phyloP scores from a whole-genome alignment of 2,113 vertebrate genomes.

The Rhinoptilus africanus region DNA sequence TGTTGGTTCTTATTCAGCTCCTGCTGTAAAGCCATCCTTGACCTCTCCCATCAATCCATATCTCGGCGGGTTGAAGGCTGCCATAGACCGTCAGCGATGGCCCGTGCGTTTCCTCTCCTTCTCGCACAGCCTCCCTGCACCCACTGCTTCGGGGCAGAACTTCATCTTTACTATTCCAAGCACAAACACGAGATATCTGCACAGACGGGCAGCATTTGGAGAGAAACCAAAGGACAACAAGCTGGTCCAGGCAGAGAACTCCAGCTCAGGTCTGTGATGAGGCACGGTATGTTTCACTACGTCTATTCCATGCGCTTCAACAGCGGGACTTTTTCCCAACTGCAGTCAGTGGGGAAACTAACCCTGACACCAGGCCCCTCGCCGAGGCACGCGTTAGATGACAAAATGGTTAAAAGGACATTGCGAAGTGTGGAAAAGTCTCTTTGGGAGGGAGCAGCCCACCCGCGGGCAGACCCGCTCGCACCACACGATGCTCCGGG shows the following conservation, averaged over 20 bases:
- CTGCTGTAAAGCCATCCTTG: not conserved
- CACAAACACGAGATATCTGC: not conserved
- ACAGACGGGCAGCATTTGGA: not conserved
- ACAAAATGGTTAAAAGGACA: not conserved
- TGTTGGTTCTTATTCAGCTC: not conserved
- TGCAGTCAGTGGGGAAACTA: not conserved
- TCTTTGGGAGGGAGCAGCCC: not conserved
- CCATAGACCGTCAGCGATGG: not conserved
- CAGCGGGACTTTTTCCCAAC: rapidly evolving
- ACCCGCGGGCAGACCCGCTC: not conserved
- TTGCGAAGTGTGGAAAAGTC: not conserved
- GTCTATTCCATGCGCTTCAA: not conserved
- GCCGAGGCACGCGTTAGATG: rapidly evolving
- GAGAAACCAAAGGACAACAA: not conserved
- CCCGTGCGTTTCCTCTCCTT: not conserved
- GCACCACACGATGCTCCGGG: not conserved
- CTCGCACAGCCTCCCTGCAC: not conserved
- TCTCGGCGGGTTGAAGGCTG: not conserved
- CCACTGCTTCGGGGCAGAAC: not conserved
- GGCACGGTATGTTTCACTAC: not conserved
- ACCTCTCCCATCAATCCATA: not conserved
- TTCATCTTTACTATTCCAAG: not conserved
- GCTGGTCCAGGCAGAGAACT: not conserved
- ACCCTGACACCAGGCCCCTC: not conserved
- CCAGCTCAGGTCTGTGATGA: not conserved